A percentile compares a stretch with the other conserved stretches of the same genome.
Evolutionary conservation across 1,140 invertebrate genomes (phyloP).

Genomic region (Tachypleus tridentatus): DNA sequence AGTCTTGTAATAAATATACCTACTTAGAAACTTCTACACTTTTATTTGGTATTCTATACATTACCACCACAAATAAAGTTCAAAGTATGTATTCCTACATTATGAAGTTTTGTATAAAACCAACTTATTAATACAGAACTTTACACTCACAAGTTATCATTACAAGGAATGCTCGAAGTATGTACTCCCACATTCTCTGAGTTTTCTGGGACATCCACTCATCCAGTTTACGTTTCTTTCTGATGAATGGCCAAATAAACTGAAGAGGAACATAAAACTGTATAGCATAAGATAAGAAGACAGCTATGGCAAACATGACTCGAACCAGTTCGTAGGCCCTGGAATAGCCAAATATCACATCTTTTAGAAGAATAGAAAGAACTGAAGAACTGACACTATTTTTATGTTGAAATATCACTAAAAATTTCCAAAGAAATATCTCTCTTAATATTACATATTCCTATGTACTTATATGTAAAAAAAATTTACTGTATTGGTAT

Average conservation of each 20-base stretch:
- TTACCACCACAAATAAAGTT: no score
- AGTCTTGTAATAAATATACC: no score
- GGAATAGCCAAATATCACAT: conserved; percentile 32
- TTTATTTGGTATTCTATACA: no score
- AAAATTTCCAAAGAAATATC: no score
- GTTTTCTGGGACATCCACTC: conserved; percentile 29
- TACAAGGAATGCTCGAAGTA: conserved; percentile 53
- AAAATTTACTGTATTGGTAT: no score
- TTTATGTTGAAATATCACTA: no score
- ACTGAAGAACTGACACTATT: no score
- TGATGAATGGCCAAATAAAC: conserved; percentile 68
- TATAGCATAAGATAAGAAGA: conserved; percentile 76
- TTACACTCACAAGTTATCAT: conserved; percentile 25
- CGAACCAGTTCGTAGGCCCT: conserved; percentile 62
- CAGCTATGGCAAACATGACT: conserved; percentile 66
- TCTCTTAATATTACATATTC: no score
- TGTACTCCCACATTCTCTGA: conserved; percentile 49
- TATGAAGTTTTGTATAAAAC: conserved; percentile 33
- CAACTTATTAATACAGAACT: no score
- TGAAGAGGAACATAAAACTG: conserved; percentile 87
- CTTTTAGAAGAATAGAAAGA: no score
- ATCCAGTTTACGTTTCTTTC: conserved; percentile 43
- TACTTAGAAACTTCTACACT: conserved; percentile 49
- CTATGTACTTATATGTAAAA: no score
- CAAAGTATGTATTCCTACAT: no score